phyloP scores from a whole-genome alignment of 2,888 invertebrate genomes.

The Amphipyra tragopoginis region DNA sequence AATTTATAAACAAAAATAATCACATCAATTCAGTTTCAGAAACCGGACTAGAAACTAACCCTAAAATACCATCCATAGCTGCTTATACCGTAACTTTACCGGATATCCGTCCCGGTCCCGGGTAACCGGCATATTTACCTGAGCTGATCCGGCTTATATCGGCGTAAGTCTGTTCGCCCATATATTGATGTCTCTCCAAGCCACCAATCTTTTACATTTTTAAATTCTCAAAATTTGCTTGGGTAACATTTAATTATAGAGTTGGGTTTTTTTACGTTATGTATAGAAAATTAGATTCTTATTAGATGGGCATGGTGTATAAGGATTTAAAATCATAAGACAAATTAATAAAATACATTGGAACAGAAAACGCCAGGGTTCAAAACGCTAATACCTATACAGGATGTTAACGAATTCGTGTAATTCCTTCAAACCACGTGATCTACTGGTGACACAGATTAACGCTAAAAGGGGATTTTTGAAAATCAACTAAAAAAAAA shows the following conservation, averaged over 20 bases:
- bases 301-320: too few relatives aligned
- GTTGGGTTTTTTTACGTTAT: background rate
- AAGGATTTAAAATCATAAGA: too few relatives aligned
- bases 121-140: conserved; percentile 59
- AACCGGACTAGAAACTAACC: conserved; percentile 5
- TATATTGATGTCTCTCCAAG: conserved; percentile 57
- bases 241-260: conserved; percentile 2
- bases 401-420: too few relatives aligned
- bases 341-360: too few relatives aligned
- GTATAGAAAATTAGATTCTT: too few relatives aligned
- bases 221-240: conserved; percentile 35
- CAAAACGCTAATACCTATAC: too few relatives aligned
- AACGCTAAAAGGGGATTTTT: too few relatives aligned
- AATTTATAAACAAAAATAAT: too few relatives aligned
- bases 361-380: too few relatives aligned
- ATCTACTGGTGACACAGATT: too few relatives aligned
- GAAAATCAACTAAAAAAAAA: too few relatives aligned
- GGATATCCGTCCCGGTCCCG: conserved; percentile 45
- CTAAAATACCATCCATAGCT: conserved; percentile 20
- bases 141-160: conserved; percentile 66
- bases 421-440: too few relatives aligned
- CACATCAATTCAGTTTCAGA: background rate
- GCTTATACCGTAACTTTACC: conserved; percentile 28
- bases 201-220: conserved; percentile 42
- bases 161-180: conserved; percentile 66